Conservation (phyloP, 2,113 vertebrate species). For the Mobula birostris region DNA sequence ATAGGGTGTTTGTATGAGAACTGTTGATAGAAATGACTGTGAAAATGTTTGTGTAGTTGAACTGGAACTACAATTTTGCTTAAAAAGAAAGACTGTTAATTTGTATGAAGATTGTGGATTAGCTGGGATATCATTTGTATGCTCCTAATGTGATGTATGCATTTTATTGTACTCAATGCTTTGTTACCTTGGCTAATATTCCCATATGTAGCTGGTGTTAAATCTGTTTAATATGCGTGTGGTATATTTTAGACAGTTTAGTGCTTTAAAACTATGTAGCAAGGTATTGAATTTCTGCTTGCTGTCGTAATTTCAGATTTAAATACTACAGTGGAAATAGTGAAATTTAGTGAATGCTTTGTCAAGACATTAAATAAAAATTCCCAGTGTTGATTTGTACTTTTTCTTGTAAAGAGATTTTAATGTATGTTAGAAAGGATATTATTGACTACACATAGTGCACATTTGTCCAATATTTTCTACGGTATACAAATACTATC, state of each 20-base stretch:
- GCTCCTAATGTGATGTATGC: neutral
- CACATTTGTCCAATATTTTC: neutral
- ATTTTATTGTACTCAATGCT: neutral
- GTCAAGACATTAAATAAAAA: neutral
- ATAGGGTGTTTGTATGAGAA: neutral
- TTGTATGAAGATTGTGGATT: neutral
- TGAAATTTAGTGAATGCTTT: neutral
- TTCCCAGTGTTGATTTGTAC: neutral
- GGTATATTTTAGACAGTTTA: neutral
- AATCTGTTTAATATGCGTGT: neutral
- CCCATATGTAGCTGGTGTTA: neutral
- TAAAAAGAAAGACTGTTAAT: neutral
- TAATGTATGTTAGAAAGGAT: neutral
- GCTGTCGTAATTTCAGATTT: neutral
- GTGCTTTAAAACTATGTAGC: neutral
- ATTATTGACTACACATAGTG: neutral
- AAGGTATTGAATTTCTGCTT: neutral
- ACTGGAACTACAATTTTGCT: neutral
- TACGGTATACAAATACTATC: neutral
- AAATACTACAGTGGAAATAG: neutral
- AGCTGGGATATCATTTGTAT: neutral
- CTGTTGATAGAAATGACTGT: neutral
- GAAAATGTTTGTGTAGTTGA: neutral
- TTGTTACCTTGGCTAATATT: neutral
- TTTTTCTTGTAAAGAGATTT: neutral